These are phyloP conservation scores for Danaus plexippus DNA, from an alignment of 1,140 invertebrate species.

Conservation along the genomic window DNA sequence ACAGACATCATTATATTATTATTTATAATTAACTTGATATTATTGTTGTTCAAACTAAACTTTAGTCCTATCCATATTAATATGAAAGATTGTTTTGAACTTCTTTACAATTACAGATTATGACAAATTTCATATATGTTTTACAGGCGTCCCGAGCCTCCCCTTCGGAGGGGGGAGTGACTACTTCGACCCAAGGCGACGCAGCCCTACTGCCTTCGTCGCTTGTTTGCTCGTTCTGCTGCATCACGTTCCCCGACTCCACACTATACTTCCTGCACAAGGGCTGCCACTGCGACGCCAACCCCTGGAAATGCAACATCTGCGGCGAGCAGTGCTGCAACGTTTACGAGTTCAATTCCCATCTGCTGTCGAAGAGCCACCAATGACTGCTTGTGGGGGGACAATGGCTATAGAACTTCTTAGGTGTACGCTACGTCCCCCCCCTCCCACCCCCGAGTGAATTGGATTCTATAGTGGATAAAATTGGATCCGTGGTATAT, in stretches of 20 bases:
- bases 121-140: constrained; percentile 5
- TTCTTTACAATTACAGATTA: too few relatives aligned
- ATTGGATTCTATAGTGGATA: neutral
- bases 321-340: constrained; percentile 94
- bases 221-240: constrained; percentile 89
- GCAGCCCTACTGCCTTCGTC: constrained; percentile 61
- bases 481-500: constrained; percentile 8
- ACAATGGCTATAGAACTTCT: constrained; percentile 45
- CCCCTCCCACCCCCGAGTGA: constrained; percentile 1
- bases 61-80: too few relatives aligned
- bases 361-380: constrained; percentile 94
- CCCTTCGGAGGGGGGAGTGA: constrained; percentile 76
- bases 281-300: constrained; percentile 95
- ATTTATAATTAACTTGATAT: too few relatives aligned
- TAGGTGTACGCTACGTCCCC: neutral
- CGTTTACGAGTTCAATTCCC: constrained; percentile 97
- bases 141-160: constrained; percentile 69
- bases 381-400: constrained; percentile 76
- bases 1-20: too few relatives aligned
- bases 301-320: constrained; percentile 98
- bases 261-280: constrained; percentile 97
- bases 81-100: too few relatives aligned
- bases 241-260: constrained; percentile 94
- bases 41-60: too few relatives aligned
- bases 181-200: constrained; percentile 76